Conservation (phyloP, 2,888 invertebrate genomes). For the Cheilosia scutellata region DNA sequence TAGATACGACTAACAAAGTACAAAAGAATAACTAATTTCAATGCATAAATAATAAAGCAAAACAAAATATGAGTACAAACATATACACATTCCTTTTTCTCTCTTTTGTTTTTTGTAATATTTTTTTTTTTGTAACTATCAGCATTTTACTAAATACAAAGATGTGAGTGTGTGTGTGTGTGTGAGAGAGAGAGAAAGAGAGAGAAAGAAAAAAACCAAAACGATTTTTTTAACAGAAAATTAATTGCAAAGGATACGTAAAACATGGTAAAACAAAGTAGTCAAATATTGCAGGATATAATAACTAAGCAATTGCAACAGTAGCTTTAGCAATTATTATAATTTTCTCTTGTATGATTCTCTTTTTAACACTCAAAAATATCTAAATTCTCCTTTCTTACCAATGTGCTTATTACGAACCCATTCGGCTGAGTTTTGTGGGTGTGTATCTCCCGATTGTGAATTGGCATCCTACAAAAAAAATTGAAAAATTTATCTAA, state of each 20-base stretch:
- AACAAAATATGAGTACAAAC: slow-evolving; percentile 12
- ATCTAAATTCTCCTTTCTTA: slow-evolving; percentile 97
- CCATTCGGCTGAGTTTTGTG: slow-evolving; percentile 91
- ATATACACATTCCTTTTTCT: not conserved
- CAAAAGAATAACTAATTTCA: slow-evolving; percentile 4
- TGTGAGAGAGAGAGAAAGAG: not conserved
- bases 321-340: slow-evolving; percentile 38
- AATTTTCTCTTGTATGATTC: slow-evolving; percentile 21
- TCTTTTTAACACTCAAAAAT: slow-evolving; percentile 87
- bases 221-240: slow-evolving; percentile 8
- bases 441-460: slow-evolving; percentile 83
- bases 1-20: slow-evolving; percentile 7
- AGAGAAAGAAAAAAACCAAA: not conserved
- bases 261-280: slow-evolving; percentile 28
- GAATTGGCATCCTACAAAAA: slow-evolving; percentile 59
- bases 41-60: slow-evolving; percentile 29
- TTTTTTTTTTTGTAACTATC: not conserved
- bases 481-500: not conserved
- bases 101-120: not conserved
- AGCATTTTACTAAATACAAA: not conserved
- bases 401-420: slow-evolving; percentile 94
- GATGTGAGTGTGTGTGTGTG: slow-evolving; percentile 3
- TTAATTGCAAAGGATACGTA: slow-evolving; percentile 17
- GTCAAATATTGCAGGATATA: slow-evolving; percentile 33
- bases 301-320: slow-evolving; percentile 26